phyloP scores from a whole-genome alignment of 2,113 vertebrate genomes.

The Ophthalmolycus amberensis region DNA sequence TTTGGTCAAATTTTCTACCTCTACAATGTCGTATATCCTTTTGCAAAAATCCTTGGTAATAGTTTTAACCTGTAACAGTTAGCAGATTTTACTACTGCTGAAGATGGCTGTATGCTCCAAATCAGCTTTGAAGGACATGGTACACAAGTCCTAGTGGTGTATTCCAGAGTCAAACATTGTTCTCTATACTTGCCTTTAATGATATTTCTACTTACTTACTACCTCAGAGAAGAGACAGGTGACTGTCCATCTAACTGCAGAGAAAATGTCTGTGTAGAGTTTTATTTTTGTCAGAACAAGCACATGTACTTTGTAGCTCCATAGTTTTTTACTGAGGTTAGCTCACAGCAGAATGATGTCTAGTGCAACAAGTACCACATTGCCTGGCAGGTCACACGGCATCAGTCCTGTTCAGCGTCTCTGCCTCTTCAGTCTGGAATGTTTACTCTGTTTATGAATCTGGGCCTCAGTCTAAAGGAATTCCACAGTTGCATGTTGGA shows the following conservation, averaged over 20 bases:
- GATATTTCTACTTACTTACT: slow-evolving; percentile 79
- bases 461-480: slow-evolving; percentile 8
- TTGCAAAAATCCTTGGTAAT: slow-evolving; percentile 59
- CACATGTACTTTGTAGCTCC: slow-evolving; percentile 72
- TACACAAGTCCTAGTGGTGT: slow-evolving; percentile 40
- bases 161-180: slow-evolving; percentile 38
- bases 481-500: slow-evolving; percentile 26
- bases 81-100: slow-evolving; percentile 58
- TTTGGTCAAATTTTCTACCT: slow-evolving; percentile 78
- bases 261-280: slow-evolving; percentile 70
- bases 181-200: slow-evolving; percentile 70
- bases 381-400: slow-evolving; percentile 13
- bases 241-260: slow-evolving; percentile 73
- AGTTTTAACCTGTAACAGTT: slow-evolving; percentile 65
- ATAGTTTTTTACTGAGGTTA: slow-evolving; percentile 64
- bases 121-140: slow-evolving; percentile 46
- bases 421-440: slow-evolving; percentile 55
- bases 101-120: slow-evolving; percentile 40
- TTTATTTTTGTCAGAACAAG: slow-evolving; percentile 73
- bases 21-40: slow-evolving; percentile 65
- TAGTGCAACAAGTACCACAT: slow-evolving; percentile 30
- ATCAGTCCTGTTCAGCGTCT: slow-evolving; percentile 19
- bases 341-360: slow-evolving; percentile 45
- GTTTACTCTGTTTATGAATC: slow-evolving; percentile 24
- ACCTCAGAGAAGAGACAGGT: slow-evolving; percentile 77